A percentile compares a stretch with the other conserved stretches of the same genome.
These are phyloP conservation scores for Ariopsis seemanni DNA, from an alignment of 2,113 vertebrate genomes.

Conservation along the genomic window DNA sequence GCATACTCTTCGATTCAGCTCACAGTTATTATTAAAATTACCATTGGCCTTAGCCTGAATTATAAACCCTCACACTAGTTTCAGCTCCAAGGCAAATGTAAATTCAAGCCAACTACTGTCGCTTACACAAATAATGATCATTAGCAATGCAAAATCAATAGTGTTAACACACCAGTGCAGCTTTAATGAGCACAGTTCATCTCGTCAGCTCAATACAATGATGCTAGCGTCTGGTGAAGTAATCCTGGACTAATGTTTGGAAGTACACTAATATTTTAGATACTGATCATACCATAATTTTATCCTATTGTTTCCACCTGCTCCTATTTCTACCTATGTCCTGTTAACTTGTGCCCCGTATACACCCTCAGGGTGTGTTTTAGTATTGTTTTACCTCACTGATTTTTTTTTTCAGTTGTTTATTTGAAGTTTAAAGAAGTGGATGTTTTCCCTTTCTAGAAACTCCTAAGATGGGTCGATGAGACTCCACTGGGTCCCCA, in stretches of 20 bases:
- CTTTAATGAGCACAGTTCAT: constrained; percentile 1
- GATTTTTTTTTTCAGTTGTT: background rate
- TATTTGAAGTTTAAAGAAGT: background rate
- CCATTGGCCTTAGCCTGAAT: constrained; percentile 1
- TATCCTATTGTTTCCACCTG: background rate
- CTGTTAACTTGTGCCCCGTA: background rate
- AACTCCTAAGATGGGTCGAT: constrained; percentile 14
- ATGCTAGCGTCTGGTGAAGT: background rate
- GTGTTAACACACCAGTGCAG: background rate
- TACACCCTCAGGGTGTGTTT: constrained; percentile 16
- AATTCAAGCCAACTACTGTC: background rate
- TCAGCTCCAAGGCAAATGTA: constrained; percentile 12
- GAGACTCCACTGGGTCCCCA: background rate
- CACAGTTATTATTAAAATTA: background rate
- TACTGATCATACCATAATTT: constrained; percentile 9
- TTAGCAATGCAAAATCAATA: constrained; percentile 36
- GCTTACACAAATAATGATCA: constrained; percentile 16
- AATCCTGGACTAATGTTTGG: background rate
- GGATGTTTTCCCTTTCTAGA: background rate
- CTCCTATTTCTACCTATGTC: background rate
- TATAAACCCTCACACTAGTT: background rate
- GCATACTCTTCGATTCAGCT: background rate
- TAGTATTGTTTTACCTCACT: background rate
- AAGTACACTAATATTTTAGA: background rate
- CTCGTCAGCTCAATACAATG: background rate